These are phyloP conservation scores for Chlorodrepanis virens DNA, from an alignment of 2,113 vertebrate genomes.

Conservation along the genomic window DNA sequence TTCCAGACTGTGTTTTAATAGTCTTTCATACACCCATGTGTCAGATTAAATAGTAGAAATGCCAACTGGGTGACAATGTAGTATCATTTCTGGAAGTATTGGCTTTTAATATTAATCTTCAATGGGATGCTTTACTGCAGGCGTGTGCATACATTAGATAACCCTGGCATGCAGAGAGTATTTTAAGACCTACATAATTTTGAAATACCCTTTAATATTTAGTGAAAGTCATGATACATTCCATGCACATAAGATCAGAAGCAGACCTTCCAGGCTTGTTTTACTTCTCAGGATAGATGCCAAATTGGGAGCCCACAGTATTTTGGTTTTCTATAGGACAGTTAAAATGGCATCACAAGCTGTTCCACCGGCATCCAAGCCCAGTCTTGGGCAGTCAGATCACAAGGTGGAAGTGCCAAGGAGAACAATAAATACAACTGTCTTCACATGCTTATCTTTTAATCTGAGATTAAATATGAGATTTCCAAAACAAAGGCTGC, in stretches of 20 bases:
- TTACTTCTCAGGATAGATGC: neutral
- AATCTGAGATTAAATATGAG: neutral
- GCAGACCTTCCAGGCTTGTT: neutral
- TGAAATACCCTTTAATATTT: conserved; percentile 30
- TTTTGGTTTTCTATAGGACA: neutral
- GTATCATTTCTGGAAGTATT: conserved; percentile 31
- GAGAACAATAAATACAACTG: neutral
- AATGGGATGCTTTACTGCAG: neutral
- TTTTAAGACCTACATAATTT: conserved; percentile 33
- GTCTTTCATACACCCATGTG: neutral
- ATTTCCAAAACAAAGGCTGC: neutral
- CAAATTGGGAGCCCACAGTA: neutral
- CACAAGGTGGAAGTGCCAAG: neutral
- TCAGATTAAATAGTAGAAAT: conserved; percentile 24
- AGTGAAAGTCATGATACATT: conserved; percentile 15
- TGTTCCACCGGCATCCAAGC: neutral
- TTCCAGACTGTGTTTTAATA: neutral
- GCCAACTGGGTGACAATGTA: conserved; percentile 20
- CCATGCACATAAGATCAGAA: conserved; percentile 29
- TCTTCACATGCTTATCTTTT: neutral
- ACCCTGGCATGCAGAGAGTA: conserved; percentile 3
- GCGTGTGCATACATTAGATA: conserved; percentile 18
- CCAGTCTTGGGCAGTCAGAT: neutral
- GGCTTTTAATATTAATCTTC: conserved; percentile 43
- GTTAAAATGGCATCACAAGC: neutral